A percentile compares a stretch with the other conserved stretches of the same genome.
phyloP scores from a whole-genome alignment of 2,888 invertebrate genomes.

The Aphodius sticticus region DNA sequence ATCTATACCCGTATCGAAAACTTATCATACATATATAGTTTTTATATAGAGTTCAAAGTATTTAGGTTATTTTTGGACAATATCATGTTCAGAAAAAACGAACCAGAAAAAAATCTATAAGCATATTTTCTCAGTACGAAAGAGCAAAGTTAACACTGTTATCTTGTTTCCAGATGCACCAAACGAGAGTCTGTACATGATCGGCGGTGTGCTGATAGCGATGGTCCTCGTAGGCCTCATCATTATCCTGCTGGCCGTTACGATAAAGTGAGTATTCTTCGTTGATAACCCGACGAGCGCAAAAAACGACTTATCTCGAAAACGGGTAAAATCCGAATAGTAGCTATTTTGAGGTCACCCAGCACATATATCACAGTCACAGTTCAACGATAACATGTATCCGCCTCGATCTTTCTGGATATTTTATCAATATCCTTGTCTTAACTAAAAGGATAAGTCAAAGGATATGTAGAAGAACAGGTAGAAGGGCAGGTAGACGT shows the following conservation, averaged over 20 bases:
- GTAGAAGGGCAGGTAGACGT: too few species aligned
- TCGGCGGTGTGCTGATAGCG: constrained; percentile 83
- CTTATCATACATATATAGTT: too few species aligned
- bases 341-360: constrained; percentile 30
- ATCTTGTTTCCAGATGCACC: constrained; percentile 79
- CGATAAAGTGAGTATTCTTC: constrained; percentile 72
- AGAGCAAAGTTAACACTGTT: constrained; percentile 34
- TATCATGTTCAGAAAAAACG: too few species aligned
- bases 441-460: too few species aligned
- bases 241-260: constrained; percentile 81
- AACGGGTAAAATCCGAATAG: constrained; percentile 19
- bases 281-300: neutral
- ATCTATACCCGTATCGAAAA: too few species aligned
- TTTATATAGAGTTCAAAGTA: too few species aligned
- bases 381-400: neutral
- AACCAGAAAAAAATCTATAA: too few species aligned
- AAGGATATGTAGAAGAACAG: too few species aligned
- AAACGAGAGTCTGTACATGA: constrained; percentile 84
- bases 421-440: neutral
- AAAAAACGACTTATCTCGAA: neutral
- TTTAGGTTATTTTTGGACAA: too few species aligned
- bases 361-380: constrained; percentile 18
- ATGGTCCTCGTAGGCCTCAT: constrained; percentile 83
- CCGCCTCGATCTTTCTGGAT: neutral
- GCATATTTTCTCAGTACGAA: too few species aligned